These are phyloP conservation scores for Eunapius fragilis DNA, from an alignment of 37 sponge, comb jelly and placozoan species.

Conservation along the genomic window DNA sequence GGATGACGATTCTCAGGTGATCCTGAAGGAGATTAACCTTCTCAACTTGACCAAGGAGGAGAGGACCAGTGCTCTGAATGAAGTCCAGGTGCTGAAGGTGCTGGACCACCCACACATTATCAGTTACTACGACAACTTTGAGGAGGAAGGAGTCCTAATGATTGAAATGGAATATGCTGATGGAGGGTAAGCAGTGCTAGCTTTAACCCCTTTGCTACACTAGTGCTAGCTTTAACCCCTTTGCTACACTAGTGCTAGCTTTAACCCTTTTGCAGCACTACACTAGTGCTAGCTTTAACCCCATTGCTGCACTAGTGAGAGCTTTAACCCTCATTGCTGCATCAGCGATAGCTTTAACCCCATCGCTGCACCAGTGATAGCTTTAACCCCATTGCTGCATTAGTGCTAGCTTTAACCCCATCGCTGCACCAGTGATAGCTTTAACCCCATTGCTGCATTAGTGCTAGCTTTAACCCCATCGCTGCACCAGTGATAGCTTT, in stretches of 20 bases:
- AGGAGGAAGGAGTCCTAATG: conserved; percentile 96
- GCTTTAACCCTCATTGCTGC: not conserved
- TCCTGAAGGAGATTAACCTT: conserved; percentile 96
- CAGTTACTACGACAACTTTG: conserved; percentile 96
- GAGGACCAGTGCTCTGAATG: conserved; percentile 77
- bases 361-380: too few species aligned
- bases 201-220: too few species aligned
- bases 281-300: too few species aligned
- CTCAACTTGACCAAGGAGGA: conserved; percentile 82
- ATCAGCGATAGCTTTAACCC: too few species aligned
- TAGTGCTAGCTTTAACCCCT: too few species aligned
- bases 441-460: too few species aligned
- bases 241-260: too few species aligned
- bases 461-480: too few species aligned
- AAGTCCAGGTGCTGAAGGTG: conserved; percentile 84
- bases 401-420: too few species aligned
- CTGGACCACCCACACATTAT: conserved; percentile 98
- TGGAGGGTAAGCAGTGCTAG: conserved; percentile 76
- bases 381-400: too few species aligned
- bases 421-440: too few species aligned
- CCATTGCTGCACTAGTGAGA: not conserved
- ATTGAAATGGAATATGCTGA: conserved; percentile 99
- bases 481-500: not conserved
- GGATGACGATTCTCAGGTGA: conserved; percentile 91
- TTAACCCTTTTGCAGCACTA: too few species aligned